These are phyloP conservation scores for Tetranychus cinnabarinus DNA, from an alignment of 1,140 invertebrate species.

Conservation along the genomic window DNA sequence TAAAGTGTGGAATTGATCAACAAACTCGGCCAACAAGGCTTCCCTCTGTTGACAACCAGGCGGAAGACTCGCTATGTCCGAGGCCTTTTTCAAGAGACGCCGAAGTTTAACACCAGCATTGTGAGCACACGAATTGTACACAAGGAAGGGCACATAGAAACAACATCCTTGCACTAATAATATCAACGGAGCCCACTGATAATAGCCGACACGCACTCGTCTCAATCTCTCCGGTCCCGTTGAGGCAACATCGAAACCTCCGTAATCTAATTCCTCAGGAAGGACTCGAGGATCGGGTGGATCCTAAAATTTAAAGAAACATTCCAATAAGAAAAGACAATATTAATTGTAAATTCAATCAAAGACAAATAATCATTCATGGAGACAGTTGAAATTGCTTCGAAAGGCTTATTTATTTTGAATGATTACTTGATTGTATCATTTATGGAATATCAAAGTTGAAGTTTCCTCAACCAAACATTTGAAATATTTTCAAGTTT, in stretches of 20 bases:
- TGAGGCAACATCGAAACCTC: constrained; percentile 12
- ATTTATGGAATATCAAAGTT: too few species aligned
- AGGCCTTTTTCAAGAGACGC: constrained; percentile 19
- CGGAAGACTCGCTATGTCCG: constrained; percentile 19
- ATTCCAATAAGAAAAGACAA: not conserved
- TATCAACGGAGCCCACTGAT: constrained; percentile 32
- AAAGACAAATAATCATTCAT: too few species aligned
- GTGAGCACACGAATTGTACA: constrained; percentile 25
- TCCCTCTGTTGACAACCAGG: constrained; percentile 21
- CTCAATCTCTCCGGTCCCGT: constrained; percentile 15
- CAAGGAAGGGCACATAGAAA: constrained; percentile 30
- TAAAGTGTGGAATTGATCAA: constrained; percentile 22
- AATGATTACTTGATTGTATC: too few species aligned
- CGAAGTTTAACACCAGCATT: constrained; percentile 21
- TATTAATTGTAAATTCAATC: too few species aligned
- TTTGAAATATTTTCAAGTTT: too few species aligned
- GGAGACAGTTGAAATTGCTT: too few species aligned
- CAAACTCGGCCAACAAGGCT: constrained; percentile 20
- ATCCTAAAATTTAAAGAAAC: constrained; percentile 5
- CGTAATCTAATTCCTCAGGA: constrained; percentile 16
- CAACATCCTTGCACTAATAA: constrained; percentile 27
- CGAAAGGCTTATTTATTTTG: too few species aligned
- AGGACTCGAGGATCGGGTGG: constrained; percentile 14
- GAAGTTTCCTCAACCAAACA: too few species aligned
- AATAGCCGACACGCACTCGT: constrained; percentile 24